Conservation (phyloP, 2,888 invertebrate species). For the Entomobrya proxima region DNA sequence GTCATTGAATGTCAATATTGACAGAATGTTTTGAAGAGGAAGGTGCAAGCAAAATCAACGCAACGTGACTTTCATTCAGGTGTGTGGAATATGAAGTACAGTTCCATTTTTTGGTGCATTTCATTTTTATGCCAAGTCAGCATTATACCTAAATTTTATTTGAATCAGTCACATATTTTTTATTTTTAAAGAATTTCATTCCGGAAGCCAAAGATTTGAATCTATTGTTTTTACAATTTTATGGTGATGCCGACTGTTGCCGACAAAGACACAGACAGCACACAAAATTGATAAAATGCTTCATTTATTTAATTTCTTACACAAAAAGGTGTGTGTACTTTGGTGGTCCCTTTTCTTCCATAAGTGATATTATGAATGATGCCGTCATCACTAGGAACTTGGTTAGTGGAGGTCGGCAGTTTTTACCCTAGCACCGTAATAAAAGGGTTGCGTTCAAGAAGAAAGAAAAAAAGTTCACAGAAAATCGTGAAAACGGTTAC, state of each 20-base stretch:
- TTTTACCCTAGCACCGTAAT: not conserved
- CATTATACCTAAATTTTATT: too few relatives aligned
- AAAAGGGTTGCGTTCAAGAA: not conserved
- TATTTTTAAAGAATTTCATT: not conserved
- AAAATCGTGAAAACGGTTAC: slow-evolving; percentile 44
- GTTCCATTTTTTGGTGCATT: too few relatives aligned
- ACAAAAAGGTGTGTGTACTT: not conserved
- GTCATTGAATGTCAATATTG: slow-evolving; percentile 43
- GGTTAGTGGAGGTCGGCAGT: slow-evolving; percentile 34
- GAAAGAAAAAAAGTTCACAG: slow-evolving; percentile 39
- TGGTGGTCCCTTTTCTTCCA: slow-evolving; percentile 14
- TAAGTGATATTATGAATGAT: not conserved
- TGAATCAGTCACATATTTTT: too few relatives aligned
- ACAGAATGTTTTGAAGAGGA: not conserved
- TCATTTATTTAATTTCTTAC: not conserved
- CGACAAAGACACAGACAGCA: not conserved
- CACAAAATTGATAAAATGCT: not conserved
- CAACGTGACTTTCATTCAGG: not conserved
- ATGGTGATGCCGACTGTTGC: not conserved
- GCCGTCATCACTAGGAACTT: not conserved
- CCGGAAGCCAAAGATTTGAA: not conserved
- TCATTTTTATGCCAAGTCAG: too few relatives aligned
- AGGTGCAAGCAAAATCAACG: not conserved
- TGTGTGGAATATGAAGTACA: too few relatives aligned
- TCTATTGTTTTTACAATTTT: not conserved